These are phyloP conservation scores for Zaprionus inermis DNA, from an alignment of 1,140 invertebrate genomes.

Conservation along the genomic window DNA sequence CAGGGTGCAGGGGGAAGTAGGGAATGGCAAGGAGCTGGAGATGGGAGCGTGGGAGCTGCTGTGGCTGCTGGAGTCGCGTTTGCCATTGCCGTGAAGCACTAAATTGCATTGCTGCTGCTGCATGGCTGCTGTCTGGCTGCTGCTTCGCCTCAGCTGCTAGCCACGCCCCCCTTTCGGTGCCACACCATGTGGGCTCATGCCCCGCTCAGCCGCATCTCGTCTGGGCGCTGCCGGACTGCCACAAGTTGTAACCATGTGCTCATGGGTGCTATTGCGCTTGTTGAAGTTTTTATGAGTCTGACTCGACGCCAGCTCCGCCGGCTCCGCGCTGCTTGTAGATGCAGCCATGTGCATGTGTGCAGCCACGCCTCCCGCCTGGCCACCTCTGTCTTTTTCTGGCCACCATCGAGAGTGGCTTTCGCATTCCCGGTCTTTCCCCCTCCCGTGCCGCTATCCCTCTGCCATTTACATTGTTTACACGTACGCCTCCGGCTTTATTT, in stretches of 20 bases:
- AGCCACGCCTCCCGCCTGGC: slow-evolving; percentile 2
- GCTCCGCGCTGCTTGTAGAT: slow-evolving; percentile 14
- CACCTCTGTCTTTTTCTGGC: neutral
- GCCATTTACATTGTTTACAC: slow-evolving; percentile 72
- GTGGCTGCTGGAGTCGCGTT: neutral
- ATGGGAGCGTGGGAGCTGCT: neutral
- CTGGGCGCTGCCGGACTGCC: slow-evolving; percentile 58
- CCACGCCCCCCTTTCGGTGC: too few relatives aligned
- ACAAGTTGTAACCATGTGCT: slow-evolving; percentile 75
- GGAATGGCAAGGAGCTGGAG: too few relatives aligned
- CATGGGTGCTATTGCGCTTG: slow-evolving; percentile 77
- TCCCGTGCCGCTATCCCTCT: neutral
- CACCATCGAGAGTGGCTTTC: slow-evolving; percentile 1
- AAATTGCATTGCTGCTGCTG: slow-evolving; percentile 31
- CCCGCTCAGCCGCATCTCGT: slow-evolving; percentile 6
- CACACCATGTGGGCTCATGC: neutral
- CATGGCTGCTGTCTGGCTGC: neutral
- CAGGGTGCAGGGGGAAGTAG: too few relatives aligned
- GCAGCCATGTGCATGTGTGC: slow-evolving; percentile 39
- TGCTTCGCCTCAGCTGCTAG: slow-evolving; percentile 3
- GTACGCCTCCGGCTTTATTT: slow-evolving; percentile 52
- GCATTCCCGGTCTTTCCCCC: neutral
- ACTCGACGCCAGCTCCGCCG: slow-evolving; percentile 25
- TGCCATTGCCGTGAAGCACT: slow-evolving; percentile 24
- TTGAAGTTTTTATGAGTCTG: slow-evolving; percentile 80